Conservation (phyloP, 2,797 vertebrate genomes). For the Poecilia gillii region DNA sequence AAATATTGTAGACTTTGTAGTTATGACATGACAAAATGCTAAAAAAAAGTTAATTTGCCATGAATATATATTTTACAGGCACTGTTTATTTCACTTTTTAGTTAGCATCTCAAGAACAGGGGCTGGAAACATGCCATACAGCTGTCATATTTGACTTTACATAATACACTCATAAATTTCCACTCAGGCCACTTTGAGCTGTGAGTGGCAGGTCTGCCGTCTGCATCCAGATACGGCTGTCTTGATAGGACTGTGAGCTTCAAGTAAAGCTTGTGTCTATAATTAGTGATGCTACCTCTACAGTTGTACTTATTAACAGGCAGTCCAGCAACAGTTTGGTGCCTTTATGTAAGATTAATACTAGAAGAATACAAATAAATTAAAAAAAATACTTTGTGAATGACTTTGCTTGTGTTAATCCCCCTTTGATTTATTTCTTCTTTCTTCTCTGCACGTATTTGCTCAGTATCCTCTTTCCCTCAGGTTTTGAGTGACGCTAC, state of each 20-base stretch:
- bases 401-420: slow-evolving; percentile 24
- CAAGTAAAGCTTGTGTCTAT: neutral
- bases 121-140: slow-evolving; percentile 4
- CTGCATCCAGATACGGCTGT: neutral
- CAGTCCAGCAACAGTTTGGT: neutral
- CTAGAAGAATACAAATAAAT: slow-evolving; percentile 17
- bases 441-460: slow-evolving; percentile 38
- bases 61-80: neutral
- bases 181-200: neutral
- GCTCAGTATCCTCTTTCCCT: slow-evolving; percentile 32
- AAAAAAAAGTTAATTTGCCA: neutral
- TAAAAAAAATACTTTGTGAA: slow-evolving; percentile 11
- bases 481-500: slow-evolving; percentile 68
- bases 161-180: slow-evolving; percentile 7
- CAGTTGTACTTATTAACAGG: neutral
- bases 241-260: neutral
- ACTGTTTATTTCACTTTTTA: neutral
- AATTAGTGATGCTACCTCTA: neutral
- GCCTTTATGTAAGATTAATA: slow-evolving; percentile 1
- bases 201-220: neutral
- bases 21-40: neutral
- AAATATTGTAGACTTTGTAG: neutral
- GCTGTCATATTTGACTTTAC: slow-evolving; percentile 6
- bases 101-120: neutral
- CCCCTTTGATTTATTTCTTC: slow-evolving; percentile 45